Evolutionary conservation across 2,113 vertebrate species (phyloP), one percentile per base, ranked within the genome.

Genomic region (Tachycineta bicolor): DNA sequence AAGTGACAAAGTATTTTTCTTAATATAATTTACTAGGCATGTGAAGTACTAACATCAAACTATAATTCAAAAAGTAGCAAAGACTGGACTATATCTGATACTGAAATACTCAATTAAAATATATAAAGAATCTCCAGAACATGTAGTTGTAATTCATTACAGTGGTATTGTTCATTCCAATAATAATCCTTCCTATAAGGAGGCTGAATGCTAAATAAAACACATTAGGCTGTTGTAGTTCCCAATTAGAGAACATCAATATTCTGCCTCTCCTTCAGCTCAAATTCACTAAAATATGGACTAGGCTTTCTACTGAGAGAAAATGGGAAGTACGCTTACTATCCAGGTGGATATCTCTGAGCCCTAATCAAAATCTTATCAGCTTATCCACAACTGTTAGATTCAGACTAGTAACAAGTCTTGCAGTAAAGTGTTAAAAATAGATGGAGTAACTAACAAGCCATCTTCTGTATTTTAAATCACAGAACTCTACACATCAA

Each of bases 1-100:
- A 96, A 94, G 94, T 95, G 93, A 95, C 87, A 60, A 90, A 88
- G 77, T 78, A 71, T 80, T 89, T 86, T 58, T 53, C 68, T 85
- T 86, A 92, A 87, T 89, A 63, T 69, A 90, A 93, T 68, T 94
- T 91, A 95, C 82, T 53, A 96, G 70, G 46, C 76, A 75, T 49
- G 46, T 65, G 62, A 94, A 88, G 49, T 94, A 86, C 12, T 83
- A 91, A 83, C 0, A 0, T 59, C 33, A 39, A 92, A 46, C 69
- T 92, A 65, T 2, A 5, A 33, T 81, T 89, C 71, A 88, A 83
- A 70, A 91, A 81, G 67, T 82, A 78, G 39, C 39, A 71, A 71
- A 89, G 77, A 87, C 39, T 56, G 64, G 28, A 84, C 76, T 84
- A 83, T 81, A 56, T 95, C 91, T 63, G 47, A 70, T 53, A 95